Conservation (phyloP, 2,113 vertebrate genomes). For the Picathartes gymnocephalus region DNA sequence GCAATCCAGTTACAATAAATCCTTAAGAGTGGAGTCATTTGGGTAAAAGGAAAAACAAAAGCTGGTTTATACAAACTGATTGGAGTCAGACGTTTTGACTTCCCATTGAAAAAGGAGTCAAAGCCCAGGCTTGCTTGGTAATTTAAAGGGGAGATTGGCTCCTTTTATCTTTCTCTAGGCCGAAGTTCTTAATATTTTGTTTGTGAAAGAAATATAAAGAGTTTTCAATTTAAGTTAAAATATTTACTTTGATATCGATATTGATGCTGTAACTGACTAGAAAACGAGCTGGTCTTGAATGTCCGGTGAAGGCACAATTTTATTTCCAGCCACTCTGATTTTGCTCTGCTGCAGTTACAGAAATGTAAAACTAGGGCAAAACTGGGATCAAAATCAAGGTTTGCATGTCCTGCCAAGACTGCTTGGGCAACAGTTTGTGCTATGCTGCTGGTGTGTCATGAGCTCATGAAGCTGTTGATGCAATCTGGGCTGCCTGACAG, state of each 20-base stretch:
- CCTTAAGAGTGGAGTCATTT: conserved; percentile 72
- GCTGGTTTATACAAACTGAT: conserved; percentile 70
- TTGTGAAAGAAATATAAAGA: conserved; percentile 28
- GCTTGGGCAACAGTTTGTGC: neutral
- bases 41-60: conserved; percentile 72
- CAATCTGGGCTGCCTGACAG: conserved; percentile 28
- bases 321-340: neutral
- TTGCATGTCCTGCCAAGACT: conserved; percentile 26
- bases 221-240: conserved; percentile 41
- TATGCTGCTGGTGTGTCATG: neutral
- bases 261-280: neutral
- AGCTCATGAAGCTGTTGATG: conserved; percentile 30
- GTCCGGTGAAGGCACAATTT: neutral
- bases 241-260: neutral
- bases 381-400: conserved; percentile 18
- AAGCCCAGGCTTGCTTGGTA: conserved; percentile 42
- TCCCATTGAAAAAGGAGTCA: conserved; percentile 65
- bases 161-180: conserved; percentile 60
- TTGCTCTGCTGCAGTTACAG: neutral
- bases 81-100: conserved; percentile 68
- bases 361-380: conserved; percentile 11
- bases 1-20: conserved; percentile 74
- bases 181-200: conserved; percentile 35
- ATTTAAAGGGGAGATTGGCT: conserved; percentile 60
- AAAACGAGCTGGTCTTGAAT: neutral